Base-by-base conservation (phyloP, 2,888 invertebrate species). In the Latrodectus elegans region DNA sequence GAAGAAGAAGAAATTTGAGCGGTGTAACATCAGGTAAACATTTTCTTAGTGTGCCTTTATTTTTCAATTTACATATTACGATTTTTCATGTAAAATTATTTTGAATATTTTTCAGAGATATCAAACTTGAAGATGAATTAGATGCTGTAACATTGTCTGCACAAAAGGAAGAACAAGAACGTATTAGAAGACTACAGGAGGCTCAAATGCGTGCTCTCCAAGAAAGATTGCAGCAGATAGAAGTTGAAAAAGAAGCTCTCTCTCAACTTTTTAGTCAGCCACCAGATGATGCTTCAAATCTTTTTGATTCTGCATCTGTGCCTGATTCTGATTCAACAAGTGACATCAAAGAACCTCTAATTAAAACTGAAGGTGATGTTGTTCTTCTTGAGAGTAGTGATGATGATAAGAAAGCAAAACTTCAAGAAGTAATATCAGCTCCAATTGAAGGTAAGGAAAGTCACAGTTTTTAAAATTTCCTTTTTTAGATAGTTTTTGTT, bases 141-240 rank as follows among this genome's bases (percentile, higher is more conserved):
- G 98, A 98, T 92, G 96, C 96, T 89, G 96, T 97, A 15, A 99
- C 98, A 3, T 93, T 97, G 80, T 95, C 96, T 49, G 99, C 99
- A 0, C 98, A 98, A 92, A 94, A 97, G 55, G 97, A 97, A 92
- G 98, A 99, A 93, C 95, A 96, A 90, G 98, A 98, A 92, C 90
- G 93, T 72, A 92, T 92, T 89, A 91, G 91, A 78, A 91, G 93
- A 77, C 90, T 93, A 67, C 91, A 91, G 87, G 93, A 93, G 88
- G 91, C 92, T n/a, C 92, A 92, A 90, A 91, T 92, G 89, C 89
- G 91, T 8, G 90, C 91, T 8, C 89, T 90, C 22, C 90, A 90
- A 65, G 89, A 90, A 65, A 71, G 89, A 49, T 80, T 89, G 17
- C 89, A 90, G 67, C 90, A 90, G 75, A 90, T 90, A 75, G 89